Evolutionary conservation across 2,888 invertebrate species (phyloP), one percentile per base, ranked within the genome.

Genomic region (Galerucella nymphaeae): DNA sequence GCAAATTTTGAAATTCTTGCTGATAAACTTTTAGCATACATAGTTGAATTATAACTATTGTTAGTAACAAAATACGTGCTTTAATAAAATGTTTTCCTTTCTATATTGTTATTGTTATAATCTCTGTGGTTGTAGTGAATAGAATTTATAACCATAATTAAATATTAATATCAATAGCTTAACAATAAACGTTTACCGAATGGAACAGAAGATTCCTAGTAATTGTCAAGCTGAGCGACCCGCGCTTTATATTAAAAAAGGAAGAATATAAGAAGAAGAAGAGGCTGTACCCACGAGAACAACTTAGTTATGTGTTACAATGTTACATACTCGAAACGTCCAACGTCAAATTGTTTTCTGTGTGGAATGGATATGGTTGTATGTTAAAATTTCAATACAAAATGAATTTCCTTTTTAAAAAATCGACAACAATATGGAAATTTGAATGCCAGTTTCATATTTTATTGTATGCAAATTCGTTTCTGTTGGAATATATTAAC

Each of bases 381-480:
- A 77, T 75, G 77, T 77, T 75, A 77, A 77, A 76, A 76, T 77
- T 77, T 74, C 75, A 70, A 75, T 77, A 77, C 77, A 76, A 77
- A 77, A 78, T 74, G 76, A 76, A 78, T 78, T 77, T 77, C 74
- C 75, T 76, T 78, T 77, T 78, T 77, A 74, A 77, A 30, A 78
- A 78, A 78, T 77, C 77, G 78, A 81, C 80, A 81, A 81, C 82
- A 83, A 82, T 83, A 83, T 82, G 81, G 81, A 80, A 84, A 83
- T 83, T 82, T 82, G 80, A 83, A 84, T 83, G 82, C 83, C 80
- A 81, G 81, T 82, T 83, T 83, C 83, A 84, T 84, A 84, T 84
- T 84, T 84, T 83, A 83, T 83, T 84, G 84, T 84, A 84, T 84
- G 84, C 83, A 83, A 84, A 84, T 84, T 76, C 71, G 75, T 66